Base-by-base conservation (phyloP, 2,797 vertebrate species). In the Tadarida brasiliensis region DNA sequence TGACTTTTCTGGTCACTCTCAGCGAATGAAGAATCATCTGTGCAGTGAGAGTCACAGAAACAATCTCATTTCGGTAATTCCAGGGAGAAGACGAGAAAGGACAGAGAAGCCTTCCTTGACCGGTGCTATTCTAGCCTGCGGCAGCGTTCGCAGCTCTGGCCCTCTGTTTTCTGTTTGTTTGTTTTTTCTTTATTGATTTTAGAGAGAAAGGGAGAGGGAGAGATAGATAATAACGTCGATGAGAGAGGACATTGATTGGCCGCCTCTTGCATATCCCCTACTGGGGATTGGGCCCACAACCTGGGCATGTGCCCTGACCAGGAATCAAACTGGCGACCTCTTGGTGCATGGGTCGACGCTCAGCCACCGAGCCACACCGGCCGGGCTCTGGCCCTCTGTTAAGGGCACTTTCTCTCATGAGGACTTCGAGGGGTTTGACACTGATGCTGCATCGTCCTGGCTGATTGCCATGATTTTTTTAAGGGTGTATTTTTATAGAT, bases 121-220 rank as follows among this genome's bases (percentile, higher is more conserved):
- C 33, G 15, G 20, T 4, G 2, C 12, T 82, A 0, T 35, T 20
- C 1, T 19, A 54, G 28, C 10, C 22, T 11, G 39, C 15, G 15
- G 49, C 81, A 19, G 16, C 7, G 1, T 51, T 65, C 51, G 61
- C 47, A 63, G 67, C n/a, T 10, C 33, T 83, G 71, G 39, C 26
- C 39, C 39, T 44, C 39, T 44, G 39, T 44, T 4, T 44, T 44
- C 22, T 44, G 39, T 44, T 44, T 44, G 39, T 44, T 44, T 44
- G 3, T 44, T 44, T 44, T 44, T 44, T 44, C 39, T 44, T 44
- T 44, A 44, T 44, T 44, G 39, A 44, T 44, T 44, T 44, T 4
- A 44, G 39, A 44, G 39, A 44, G 39, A 44, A 7, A 44, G 39
- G 39, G 7, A 44, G 39, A 44, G 39, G 7, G 39, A 44, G 39